phyloP scores from a whole-genome alignment of 1,140 invertebrate species.

The Drosophila azteca region DNA sequence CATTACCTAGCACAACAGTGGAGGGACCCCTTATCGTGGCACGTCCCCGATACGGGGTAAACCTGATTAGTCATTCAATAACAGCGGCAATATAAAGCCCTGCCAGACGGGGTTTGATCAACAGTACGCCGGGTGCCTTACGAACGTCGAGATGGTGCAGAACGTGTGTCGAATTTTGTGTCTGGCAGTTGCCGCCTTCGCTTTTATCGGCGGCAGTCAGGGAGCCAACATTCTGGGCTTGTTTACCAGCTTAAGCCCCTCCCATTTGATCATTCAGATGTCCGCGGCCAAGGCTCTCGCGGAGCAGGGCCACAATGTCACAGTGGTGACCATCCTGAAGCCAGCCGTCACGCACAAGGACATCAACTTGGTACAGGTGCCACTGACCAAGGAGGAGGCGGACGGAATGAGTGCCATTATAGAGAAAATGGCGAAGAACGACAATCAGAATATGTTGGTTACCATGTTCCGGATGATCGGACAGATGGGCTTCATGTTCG shows the following conservation, averaged over 20 bases:
- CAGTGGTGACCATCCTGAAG: slow-evolving; percentile 53
- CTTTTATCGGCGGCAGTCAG: slow-evolving; percentile 12
- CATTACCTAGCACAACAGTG: slow-evolving; percentile 22
- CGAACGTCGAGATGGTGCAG: no score
- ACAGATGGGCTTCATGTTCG: slow-evolving; percentile 27
- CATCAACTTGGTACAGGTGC: slow-evolving; percentile 40
- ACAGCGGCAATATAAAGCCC: slow-evolving; percentile 10
- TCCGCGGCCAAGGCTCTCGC: slow-evolving; percentile 59
- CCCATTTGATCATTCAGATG: slow-evolving; percentile 68
- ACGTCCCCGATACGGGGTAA: not conserved
- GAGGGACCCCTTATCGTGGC: no score
- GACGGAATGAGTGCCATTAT: slow-evolving; percentile 2
- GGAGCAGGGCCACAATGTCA: slow-evolving; percentile 70
- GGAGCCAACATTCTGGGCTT: slow-evolving; percentile 62
- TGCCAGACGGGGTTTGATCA: not conserved
- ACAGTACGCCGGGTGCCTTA: no score
- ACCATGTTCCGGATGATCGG: slow-evolving; percentile 23
- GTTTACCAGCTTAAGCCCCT: slow-evolving; percentile 53
- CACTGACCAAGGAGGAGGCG: slow-evolving; percentile 14
- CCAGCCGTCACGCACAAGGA: slow-evolving; percentile 54
- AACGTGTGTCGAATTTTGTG: not conserved
- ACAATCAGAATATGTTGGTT: slow-evolving; percentile 22
- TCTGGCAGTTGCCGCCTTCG: not conserved
- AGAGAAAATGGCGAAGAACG: slow-evolving; percentile 16
- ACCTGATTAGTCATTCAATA: not conserved